Evolutionary conservation across 2,888 invertebrate species (phyloP).

Genomic region (Epinotia ramella): DNA sequence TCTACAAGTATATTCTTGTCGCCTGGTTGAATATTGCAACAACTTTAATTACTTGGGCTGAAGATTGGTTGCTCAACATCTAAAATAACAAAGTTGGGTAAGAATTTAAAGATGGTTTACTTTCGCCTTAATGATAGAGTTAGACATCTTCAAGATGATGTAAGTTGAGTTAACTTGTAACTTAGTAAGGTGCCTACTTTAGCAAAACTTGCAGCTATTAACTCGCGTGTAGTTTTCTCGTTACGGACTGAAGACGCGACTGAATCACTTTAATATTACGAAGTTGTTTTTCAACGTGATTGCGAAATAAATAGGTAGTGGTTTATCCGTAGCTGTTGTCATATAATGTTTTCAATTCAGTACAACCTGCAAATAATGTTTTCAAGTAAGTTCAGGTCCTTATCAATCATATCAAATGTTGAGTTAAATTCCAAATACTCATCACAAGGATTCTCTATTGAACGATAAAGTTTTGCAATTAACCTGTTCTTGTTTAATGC

Average conservation of each 20-base stretch:
- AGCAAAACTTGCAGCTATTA: not conserved
- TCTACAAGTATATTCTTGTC: constrained; percentile 2
- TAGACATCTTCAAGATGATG: constrained; percentile 12
- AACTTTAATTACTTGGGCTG: constrained; percentile 29
- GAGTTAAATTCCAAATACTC: not conserved
- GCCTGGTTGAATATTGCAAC: constrained; percentile 14
- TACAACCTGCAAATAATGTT: too few relatives aligned
- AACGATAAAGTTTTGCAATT: constrained; percentile 38
- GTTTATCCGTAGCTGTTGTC: not conserved
- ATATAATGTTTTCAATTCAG: not conserved
- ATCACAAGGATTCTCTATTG: not conserved
- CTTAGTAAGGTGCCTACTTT: not conserved
- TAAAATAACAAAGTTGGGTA: constrained; percentile 26
- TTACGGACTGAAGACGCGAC: not conserved
- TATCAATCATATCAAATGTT: too few relatives aligned
- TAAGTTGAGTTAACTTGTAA: constrained; percentile 12
- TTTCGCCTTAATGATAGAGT: constrained; percentile 20
- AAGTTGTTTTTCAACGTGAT: not conserved
- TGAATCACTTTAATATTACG: not conserved
- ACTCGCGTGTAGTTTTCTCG: constrained; percentile 1
- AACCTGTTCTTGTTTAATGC: constrained; percentile 22
- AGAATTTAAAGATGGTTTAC: constrained; percentile 25
- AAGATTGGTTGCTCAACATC: constrained; percentile 15
- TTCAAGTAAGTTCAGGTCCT: too few relatives aligned
- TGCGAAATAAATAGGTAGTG: not conserved